A percentile compares a stretch with the other conserved stretches of the same genome.
phyloP scores from a whole-genome alignment of 2,797 vertebrate species.

The Microctenopoma lineatum region DNA sequence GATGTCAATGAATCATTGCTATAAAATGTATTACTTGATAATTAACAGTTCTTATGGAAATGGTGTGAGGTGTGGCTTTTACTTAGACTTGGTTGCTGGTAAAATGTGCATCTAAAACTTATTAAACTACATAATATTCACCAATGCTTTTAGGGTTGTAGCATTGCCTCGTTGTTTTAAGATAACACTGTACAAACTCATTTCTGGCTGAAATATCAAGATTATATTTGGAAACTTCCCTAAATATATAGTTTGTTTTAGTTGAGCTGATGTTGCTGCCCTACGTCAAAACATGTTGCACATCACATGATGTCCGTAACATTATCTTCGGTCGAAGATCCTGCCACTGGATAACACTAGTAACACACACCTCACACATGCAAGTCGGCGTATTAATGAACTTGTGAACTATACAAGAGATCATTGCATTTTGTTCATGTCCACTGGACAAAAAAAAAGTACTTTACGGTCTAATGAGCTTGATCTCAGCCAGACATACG shows the following conservation, averaged over 20 bases:
- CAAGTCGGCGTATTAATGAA: too few relatives aligned
- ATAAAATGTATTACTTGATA: not conserved
- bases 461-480: not conserved
- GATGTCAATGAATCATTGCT: not conserved
- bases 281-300: not conserved
- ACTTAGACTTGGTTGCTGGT: too few relatives aligned
- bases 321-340: not conserved
- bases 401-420: too few relatives aligned
- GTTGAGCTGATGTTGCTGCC: not conserved
- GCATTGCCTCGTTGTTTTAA: too few relatives aligned
- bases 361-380: not conserved
- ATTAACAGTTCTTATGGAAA: too few relatives aligned
- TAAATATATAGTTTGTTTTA: not conserved
- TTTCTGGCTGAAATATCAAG: not conserved
- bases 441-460: not conserved
- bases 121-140: too few relatives aligned
- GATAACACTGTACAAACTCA: too few relatives aligned
- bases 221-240: not conserved
- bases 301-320: not conserved
- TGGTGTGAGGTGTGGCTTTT: not conserved
- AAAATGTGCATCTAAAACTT: too few relatives aligned
- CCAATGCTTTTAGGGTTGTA: too few relatives aligned
- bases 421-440: not conserved
- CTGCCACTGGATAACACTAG: too few relatives aligned
- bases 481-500: slow-evolving; percentile 2